Base-by-base conservation (phyloP, 2,797 vertebrate genomes). In the Tolypeutes matacus region DNA sequence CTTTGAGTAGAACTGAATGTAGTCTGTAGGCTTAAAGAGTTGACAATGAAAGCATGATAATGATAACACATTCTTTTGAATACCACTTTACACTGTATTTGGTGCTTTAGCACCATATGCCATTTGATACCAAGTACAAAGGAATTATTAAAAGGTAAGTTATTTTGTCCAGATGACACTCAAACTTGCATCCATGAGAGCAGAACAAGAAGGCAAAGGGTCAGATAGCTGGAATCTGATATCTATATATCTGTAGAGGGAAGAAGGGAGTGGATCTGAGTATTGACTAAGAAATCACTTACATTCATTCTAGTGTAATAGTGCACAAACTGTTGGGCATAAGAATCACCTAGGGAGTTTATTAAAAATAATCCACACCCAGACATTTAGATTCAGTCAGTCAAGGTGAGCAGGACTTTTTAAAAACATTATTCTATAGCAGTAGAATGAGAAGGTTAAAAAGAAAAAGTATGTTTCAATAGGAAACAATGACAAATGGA, bases 291-390 rank as follows among this genome's bases (percentile, higher is more conserved):
- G n/a, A 93, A 83, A 51, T 18, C 3, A 53, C 25, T 4, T 4
- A 86, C 82, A 20, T 64, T 12, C 15, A 53, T 75, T 83, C 34
- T 7, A 70, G n/a, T 64, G 42, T 1, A 58, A 25, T 29, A 53
- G 11, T 39, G 58, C 13, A 67, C 39, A 73, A 83, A 76, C 15
- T 27, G 23, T 12, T 39, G 12, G 76, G 8, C 14, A 82, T 27
- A 82, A 93, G 69, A 85, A 89, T 67, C 70, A 93, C 7, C 34
- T 51, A 62, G 39, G 29, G 17, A 49, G 31, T 82, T 93, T 86
- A 69, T 64, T 95, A 73, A 81, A 88, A 88, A 84, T 70, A 91
- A 91, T 42, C 53, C 13, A 75, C n/a, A 62, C 83, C 42, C 18
- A 85, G 72, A 39, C 36, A 91, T 56, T 87, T 46, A 60, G 46